Base-by-base conservation (phyloP, 2,888 invertebrate species). In the Barypeithes pellucidus region DNA sequence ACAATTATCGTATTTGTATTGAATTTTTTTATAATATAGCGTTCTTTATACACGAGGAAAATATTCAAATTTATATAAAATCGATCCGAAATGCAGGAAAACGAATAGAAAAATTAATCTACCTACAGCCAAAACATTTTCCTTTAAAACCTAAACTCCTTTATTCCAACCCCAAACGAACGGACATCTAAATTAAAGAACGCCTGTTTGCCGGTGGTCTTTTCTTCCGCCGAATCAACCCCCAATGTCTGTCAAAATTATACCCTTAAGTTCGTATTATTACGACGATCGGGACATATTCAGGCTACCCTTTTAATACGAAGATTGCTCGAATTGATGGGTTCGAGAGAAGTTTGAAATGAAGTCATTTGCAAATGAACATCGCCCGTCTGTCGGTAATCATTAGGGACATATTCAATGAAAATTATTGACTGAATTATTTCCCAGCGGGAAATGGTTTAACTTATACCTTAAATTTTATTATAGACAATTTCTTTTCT, bases 311-410 rank as follows among this genome's bases (percentile, higher is more conserved):
- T 75, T 84, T 85, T 85, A 85, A 85, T 85, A 85, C 84, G 82
- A 85, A 85, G 84, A 85, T 85, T 85, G 84, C 83, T 83, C 77
- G 83, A 85, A 85, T 85, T 84, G 84, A 84, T 82, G 83, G 81
- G 80, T 79, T 79, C 80, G 75, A 67, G 77, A 75, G 74, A 69
- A 75, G 77, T 79, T 77, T 75, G 81, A 84, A 82, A 84, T 84
- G 84, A 85, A 86, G 84, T 85, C 84, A 85, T 86, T 85, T 86
- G 86, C 86, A 86, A 86, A 86, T 86, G 85, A 85, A 85, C 85
- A 85, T 84, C 83, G 82, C 82, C 81, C 83, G 83, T 80, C 82
- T 81, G 82, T 72, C 65, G 67, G 83, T 82, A 84, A 84, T 85
- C 85, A 85, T 85, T 84, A 84, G 84, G 84, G 84, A 83, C 85